Evolutionary conservation across 1,140 invertebrate genomes (phyloP), one percentile per base, ranked within the genome.

Genomic region (Zaprionus capensis): DNA sequence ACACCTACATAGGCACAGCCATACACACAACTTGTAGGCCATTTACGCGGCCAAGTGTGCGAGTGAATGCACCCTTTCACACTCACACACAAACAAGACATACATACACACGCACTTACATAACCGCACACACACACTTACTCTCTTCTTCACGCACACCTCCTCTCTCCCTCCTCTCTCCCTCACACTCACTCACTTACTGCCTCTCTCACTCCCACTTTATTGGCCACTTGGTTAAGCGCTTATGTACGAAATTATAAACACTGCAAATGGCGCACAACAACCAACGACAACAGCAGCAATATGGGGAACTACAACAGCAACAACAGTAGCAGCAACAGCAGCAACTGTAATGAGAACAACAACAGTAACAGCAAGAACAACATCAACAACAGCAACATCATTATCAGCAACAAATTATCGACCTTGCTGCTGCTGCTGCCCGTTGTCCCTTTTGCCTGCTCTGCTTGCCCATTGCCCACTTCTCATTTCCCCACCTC

Each of bases 331-430:
- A 91, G 73, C 85, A 91, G 82, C 83, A 87, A 81, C 79, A 22
- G 4, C 17, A 49, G 4, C 46, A 49, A 22, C 46, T 20, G 4
- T 15, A 41, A n/a, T 15, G 4, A 6, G 1, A 5, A 63, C 7
- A 61, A 55, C n/a, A 65, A 49, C 62, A 65, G 26, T 24, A 26
- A 9, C 17, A 44, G 11, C 44, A 66, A 56, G 31, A 38, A 15
- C 34, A 55, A 11, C 15, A 51, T 17, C 20, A 61, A 34, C 17
- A 63, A 17, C 31, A 67, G 28, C 64, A 75, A 58, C 74, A 75
- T 78, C 86, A 91, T 91, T 90, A 88, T 88, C 72, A 86, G 64
- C 86, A 81, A 81, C 82, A 87, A 78, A 81, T 83, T 81, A 88
- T 90, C 83, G 86, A 74, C 73, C 80, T 67, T 78, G 65, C 84